A percentile compares a stretch with the other conserved stretches of the same genome.
Conservation (phyloP, 2,888 invertebrate species). For the Drosophila mulleri region DNA sequence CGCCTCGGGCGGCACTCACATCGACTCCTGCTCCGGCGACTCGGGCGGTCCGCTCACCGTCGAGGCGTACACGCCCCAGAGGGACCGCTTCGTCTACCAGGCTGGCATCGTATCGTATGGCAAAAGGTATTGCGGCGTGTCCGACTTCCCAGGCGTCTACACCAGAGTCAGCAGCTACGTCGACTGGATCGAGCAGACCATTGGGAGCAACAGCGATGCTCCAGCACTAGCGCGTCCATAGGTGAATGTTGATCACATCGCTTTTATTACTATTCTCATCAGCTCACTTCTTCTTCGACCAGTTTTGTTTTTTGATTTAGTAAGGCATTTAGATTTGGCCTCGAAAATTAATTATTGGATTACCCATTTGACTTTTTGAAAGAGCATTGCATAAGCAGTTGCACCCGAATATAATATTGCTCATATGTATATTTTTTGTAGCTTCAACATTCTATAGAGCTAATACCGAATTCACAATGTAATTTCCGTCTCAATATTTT, state of each 20-base stretch:
- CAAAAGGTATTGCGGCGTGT: slow-evolving; percentile 33
- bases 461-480: not conserved
- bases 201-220: slow-evolving; percentile 32
- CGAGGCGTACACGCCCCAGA: slow-evolving; percentile 32
- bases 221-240: not conserved
- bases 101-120: slow-evolving; percentile 66
- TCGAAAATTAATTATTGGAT: too few species aligned
- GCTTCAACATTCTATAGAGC: not conserved
- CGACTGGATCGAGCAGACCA: slow-evolving; percentile 60
- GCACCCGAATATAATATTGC: not conserved
- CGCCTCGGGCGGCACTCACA: slow-evolving; percentile 51
- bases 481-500: not conserved
- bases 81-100: slow-evolving; percentile 48
- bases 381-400: not conserved
- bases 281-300: too few species aligned
- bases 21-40: slow-evolving; percentile 87
- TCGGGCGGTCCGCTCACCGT: slow-evolving; percentile 87
- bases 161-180: slow-evolving; percentile 57
- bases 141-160: slow-evolving; percentile 57
- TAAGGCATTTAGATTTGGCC: too few species aligned
- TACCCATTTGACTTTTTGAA: not conserved
- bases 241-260: not conserved
- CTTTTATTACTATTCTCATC: too few species aligned
- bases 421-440: not conserved
- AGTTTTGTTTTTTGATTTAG: too few species aligned